Conservation (phyloP, 2,113 vertebrate species). For the Gyps fulvus region DNA sequence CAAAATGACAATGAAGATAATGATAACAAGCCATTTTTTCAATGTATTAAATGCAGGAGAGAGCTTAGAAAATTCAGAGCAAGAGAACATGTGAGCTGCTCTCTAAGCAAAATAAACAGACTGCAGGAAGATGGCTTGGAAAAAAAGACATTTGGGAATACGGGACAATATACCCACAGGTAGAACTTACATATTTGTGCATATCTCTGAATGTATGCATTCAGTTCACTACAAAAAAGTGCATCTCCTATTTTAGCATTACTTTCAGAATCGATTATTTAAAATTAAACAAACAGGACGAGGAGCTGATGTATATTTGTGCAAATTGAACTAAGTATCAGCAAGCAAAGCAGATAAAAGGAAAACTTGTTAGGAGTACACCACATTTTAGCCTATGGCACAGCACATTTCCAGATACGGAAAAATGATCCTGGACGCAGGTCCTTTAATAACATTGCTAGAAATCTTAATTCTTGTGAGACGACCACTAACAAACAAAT, state of each 20-base stretch:
- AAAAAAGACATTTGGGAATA: background rate
- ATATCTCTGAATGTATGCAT: background rate
- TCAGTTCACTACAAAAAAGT: background rate
- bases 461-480: background rate
- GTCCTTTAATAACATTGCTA: background rate
- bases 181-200: rapidly evolving
- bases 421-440: background rate
- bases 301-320: background rate
- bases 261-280: background rate
- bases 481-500: background rate
- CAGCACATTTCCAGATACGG: background rate
- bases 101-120: background rate
- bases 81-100: background rate
- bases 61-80: background rate
- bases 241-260: background rate
- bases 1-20: background rate
- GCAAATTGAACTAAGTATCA: background rate
- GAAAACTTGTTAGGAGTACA: too few relatives aligned
- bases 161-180: background rate
- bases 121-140: background rate
- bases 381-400: background rate
- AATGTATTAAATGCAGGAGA: rapidly evolving
- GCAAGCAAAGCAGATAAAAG: background rate
- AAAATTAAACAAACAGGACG: background rate
- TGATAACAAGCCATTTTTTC: background rate